Evolutionary conservation across 2,888 invertebrate genomes (phyloP).

Genomic region (Meta bourneti): DNA sequence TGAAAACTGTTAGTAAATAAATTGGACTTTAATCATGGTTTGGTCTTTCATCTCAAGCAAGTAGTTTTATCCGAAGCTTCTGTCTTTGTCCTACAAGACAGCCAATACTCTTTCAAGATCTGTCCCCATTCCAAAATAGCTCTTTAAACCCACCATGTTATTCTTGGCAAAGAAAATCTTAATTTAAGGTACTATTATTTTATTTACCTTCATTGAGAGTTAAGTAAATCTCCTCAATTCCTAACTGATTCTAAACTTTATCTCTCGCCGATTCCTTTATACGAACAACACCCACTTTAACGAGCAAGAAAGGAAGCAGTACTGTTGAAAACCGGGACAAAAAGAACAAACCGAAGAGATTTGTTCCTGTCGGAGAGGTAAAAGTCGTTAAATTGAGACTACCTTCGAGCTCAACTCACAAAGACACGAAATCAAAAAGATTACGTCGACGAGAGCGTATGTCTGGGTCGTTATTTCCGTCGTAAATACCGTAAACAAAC

Average conservation of each 20-base stretch:
- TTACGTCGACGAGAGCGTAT: neutral
- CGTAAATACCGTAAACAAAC: slow-evolving; percentile 1
- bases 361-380: neutral
- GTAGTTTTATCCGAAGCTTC: no score
- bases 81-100: no score
- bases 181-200: no score
- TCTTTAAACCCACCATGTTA: no score
- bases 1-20: no score
- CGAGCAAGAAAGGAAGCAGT: neutral
- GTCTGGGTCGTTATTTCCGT: neutral
- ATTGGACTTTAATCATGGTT: no score
- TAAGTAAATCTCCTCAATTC: neutral
- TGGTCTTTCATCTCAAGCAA: no score
- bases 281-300: neutral
- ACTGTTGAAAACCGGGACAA: neutral
- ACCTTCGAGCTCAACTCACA: neutral
- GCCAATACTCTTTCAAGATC: no score
- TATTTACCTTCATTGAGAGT: neutral
- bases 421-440: neutral
- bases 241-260: neutral
- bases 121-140: no score
- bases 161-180: no score
- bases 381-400: neutral
- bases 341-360: neutral
- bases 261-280: neutral